A percentile compares a stretch with the other conserved stretches of the same genome.
phyloP scores from a whole-genome alignment of 2,888 invertebrate genomes.

The Brachyptera putata region DNA sequence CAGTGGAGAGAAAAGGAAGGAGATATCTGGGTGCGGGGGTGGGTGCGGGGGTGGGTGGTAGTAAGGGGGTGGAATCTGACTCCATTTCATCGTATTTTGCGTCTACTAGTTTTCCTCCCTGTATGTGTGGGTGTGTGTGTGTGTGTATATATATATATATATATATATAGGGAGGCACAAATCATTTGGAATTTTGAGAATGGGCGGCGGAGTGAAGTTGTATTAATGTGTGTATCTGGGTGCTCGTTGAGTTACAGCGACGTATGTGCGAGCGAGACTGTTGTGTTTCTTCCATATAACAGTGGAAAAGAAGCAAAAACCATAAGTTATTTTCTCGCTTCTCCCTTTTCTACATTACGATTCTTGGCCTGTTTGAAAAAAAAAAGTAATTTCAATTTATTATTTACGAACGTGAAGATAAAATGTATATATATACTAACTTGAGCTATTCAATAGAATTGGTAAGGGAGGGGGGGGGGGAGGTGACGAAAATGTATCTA shows the following conservation, averaged over 20 bases:
- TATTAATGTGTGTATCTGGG: conserved; percentile 33
- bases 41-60: conserved; percentile 29
- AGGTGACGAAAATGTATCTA: conserved; percentile 29
- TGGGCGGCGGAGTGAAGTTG: conserved; percentile 26
- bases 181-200: conserved; percentile 35
- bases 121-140: too few relatives aligned
- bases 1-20: conserved; percentile 32
- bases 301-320: conserved; percentile 27
- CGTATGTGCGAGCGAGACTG: conserved; percentile 30
- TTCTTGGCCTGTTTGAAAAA: conserved; percentile 39
- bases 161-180: conserved; percentile 33
- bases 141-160: too few relatives aligned
- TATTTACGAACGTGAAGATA: conserved; percentile 46
- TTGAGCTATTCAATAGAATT: conserved; percentile 22
- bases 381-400: conserved; percentile 45
- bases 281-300: conserved; percentile 29
- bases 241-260: conserved; percentile 26
- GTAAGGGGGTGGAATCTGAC: conserved; percentile 18
- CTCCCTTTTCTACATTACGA: conserved; percentile 29
- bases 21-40: conserved; percentile 30
- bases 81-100: conserved; percentile 33
- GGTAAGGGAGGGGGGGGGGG: conserved; percentile 6
- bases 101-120: conserved; percentile 33
- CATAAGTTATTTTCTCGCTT: conserved; percentile 30
- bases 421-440: conserved; percentile 34